Conservation (phyloP, 2,888 invertebrate species). For the Rotaria socialis region DNA sequence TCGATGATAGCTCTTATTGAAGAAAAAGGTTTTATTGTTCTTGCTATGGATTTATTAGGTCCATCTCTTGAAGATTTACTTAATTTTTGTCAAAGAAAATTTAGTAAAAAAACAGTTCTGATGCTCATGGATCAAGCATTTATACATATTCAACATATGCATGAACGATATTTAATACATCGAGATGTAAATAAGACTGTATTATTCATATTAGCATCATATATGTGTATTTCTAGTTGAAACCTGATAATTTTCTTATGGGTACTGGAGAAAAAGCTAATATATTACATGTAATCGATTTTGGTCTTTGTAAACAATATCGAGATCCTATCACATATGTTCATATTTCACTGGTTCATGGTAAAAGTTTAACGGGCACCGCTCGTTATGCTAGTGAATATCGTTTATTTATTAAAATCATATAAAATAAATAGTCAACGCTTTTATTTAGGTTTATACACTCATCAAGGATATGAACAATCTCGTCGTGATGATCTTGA, state of each 20-base stretch:
- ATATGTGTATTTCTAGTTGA: no score
- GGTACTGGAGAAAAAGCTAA: background rate
- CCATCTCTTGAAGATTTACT: conserved; percentile 25
- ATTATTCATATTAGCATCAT: no score
- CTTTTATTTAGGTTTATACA: background rate
- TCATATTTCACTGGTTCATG: background rate
- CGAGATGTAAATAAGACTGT: background rate
- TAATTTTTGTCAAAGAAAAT: conserved; percentile 4
- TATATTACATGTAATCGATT: background rate
- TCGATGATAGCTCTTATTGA: background rate
- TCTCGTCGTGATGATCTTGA: conserved; percentile 10
- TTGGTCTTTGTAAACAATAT: conserved; percentile 34
- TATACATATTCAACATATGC: background rate
- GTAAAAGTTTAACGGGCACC: background rate
- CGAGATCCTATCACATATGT: background rate
- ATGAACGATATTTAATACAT: conserved; percentile 3
- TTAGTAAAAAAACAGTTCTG: conserved; percentile 21
- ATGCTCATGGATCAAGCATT: conserved; percentile 7
- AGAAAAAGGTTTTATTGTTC: conserved; percentile 4
- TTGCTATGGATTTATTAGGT: conserved; percentile 24
- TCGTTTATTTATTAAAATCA: no score
- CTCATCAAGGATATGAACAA: conserved; percentile 17
- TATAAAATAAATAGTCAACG: no score
- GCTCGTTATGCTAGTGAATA: conserved; percentile 30
- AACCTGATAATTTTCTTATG: conserved; percentile 4